Percentiles rank a stretch among this genome's conserved stretches.
These are phyloP conservation scores for Lepetodrilus schrolli DNA, from an alignment of 2,888 invertebrate genomes.

Conservation along the genomic window DNA sequence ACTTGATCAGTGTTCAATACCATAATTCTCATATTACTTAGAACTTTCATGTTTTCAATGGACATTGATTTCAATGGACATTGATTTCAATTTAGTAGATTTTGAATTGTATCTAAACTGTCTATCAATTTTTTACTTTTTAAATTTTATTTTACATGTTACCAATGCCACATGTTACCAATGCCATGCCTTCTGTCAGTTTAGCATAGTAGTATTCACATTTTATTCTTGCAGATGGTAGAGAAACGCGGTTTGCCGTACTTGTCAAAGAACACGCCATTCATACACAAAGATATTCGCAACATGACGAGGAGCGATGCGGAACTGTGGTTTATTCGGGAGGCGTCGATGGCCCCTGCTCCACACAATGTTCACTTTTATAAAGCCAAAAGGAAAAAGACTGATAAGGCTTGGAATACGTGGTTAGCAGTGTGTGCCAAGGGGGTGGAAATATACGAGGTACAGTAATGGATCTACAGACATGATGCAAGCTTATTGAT, in stretches of 20 bases:
- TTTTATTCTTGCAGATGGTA: slow-evolving; percentile 73
- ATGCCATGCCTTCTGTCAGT: not conserved
- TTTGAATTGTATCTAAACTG: too few relatives aligned
- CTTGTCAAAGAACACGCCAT: slow-evolving; percentile 80
- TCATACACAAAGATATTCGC: slow-evolving; percentile 87
- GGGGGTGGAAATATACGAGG: slow-evolving; percentile 90
- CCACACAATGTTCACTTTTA: slow-evolving; percentile 92
- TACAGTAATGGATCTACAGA: too few relatives aligned
- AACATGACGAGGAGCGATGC: slow-evolving; percentile 88
- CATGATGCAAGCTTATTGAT: too few relatives aligned
- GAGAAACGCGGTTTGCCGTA: slow-evolving; percentile 77
- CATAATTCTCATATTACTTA: not conserved
- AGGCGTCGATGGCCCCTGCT: slow-evolving; percentile 87
- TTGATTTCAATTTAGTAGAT: too few relatives aligned
- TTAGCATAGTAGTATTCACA: not conserved
- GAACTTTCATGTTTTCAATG: not conserved
- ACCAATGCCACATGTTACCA: too few relatives aligned
- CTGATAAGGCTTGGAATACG: slow-evolving; percentile 81
- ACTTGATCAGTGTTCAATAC: not conserved
- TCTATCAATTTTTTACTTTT: too few relatives aligned
- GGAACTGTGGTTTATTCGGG: slow-evolving; percentile 90
- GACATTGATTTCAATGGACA: not conserved
- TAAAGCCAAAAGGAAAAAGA: slow-evolving; percentile 79
- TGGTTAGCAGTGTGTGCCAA: slow-evolving; percentile 93
- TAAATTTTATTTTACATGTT: too few relatives aligned